Percentiles rank a stretch among this genome's conserved stretches.
Evolutionary conservation across 2,113 vertebrate genomes (phyloP).

Genomic region (Tenebrosternarchus preto): DNA sequence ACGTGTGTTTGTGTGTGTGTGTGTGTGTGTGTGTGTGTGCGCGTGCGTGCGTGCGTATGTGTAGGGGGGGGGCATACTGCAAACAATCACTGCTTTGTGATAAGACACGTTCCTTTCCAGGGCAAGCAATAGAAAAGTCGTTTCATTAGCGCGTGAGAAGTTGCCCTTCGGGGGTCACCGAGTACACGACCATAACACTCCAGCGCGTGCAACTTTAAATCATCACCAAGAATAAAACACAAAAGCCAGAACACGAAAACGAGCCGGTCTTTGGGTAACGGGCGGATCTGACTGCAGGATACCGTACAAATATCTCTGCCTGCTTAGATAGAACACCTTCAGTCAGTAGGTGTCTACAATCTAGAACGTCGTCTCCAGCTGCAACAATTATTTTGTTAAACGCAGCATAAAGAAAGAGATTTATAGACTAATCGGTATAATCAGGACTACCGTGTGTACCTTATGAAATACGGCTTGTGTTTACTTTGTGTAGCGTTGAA

Average conservation of each 20-base stretch:
- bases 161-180: background rate
- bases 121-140: slow-evolving; percentile 5
- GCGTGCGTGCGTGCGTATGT: slow-evolving; percentile 39
- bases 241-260: slow-evolving; percentile 37
- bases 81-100: slow-evolving; percentile 56
- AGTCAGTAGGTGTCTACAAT: background rate
- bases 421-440: too few relatives aligned
- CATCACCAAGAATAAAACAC: slow-evolving; percentile 26
- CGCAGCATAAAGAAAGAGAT: too few relatives aligned
- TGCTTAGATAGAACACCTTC: slow-evolving; percentile 5
- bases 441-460: slow-evolving; percentile 3
- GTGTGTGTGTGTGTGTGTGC: slow-evolving; percentile 37
- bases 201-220: slow-evolving; percentile 24
- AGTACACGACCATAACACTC: background rate
- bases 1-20: slow-evolving; percentile 39
- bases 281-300: slow-evolving; percentile 11
- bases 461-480: too few relatives aligned
- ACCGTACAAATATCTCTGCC: slow-evolving; percentile 2
- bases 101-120: slow-evolving; percentile 20
- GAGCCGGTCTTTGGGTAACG: slow-evolving; percentile 30
- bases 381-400: too few relatives aligned
- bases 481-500: background rate
- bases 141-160: slow-evolving; percentile 21
- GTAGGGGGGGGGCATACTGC: background rate
- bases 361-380: too few relatives aligned